A percentile compares a stretch with the other conserved stretches of the same genome.
phyloP scores from a whole-genome alignment of 2,888 invertebrate species.

The Mesopsocus fuscifrons region DNA sequence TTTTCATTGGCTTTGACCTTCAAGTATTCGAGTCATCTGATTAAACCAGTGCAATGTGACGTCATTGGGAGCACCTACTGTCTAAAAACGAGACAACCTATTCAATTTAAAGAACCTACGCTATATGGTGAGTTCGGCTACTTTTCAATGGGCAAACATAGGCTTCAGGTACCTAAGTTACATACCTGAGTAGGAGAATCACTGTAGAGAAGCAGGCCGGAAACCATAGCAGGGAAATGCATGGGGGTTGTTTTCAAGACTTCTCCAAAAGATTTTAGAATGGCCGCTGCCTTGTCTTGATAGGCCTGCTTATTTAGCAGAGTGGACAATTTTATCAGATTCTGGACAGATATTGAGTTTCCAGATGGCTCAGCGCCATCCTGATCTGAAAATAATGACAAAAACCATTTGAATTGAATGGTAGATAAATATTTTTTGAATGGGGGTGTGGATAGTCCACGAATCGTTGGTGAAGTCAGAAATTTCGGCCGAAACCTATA shows the following conservation, averaged over 20 bases:
- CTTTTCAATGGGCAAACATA: neutral
- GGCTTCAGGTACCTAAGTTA: neutral
- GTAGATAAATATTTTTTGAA: neutral
- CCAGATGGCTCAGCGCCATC: slow-evolving; percentile 91
- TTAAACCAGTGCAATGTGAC: too few relatives aligned
- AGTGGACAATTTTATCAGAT: slow-evolving; percentile 53
- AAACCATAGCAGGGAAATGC: slow-evolving; percentile 56
- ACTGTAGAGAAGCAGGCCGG: slow-evolving; percentile 46
- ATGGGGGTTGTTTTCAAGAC: slow-evolving; percentile 42
- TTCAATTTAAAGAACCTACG: too few relatives aligned
- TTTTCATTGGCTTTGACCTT: too few relatives aligned
- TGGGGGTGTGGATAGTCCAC: too few relatives aligned
- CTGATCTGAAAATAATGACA: slow-evolving; percentile 42
- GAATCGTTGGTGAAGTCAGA: too few relatives aligned
- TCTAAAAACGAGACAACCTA: too few relatives aligned
- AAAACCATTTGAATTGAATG: slow-evolving; percentile 3
- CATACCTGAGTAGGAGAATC: slow-evolving; percentile 54
- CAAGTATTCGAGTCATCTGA: too few relatives aligned
- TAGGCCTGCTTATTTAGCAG: slow-evolving; percentile 39
- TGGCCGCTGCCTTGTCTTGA: slow-evolving; percentile 32
- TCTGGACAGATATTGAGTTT: slow-evolving; percentile 72
- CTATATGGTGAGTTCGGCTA: neutral
- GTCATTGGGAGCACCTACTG: too few relatives aligned
- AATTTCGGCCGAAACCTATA: neutral
- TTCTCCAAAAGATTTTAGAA: slow-evolving; percentile 40